A percentile compares a stretch with the other conserved stretches of the same genome.
phyloP scores from a whole-genome alignment of 2,113 vertebrate genomes.

The Menidia beryllina region DNA sequence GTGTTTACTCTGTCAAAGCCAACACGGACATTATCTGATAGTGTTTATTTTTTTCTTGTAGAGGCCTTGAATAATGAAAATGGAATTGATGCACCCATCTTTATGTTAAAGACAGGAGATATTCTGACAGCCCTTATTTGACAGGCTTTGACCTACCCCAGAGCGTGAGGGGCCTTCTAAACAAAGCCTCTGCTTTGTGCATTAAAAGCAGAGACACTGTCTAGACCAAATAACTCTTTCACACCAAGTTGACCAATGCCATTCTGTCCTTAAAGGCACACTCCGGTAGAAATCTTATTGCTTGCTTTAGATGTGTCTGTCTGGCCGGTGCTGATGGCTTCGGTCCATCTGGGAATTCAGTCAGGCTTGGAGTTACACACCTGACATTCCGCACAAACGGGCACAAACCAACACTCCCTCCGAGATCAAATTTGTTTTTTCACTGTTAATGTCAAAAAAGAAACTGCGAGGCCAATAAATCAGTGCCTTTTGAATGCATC shows the following conservation, averaged over 20 bases:
- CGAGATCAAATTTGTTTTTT: constrained; percentile 64
- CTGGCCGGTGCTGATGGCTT: constrained; percentile 62
- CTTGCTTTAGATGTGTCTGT: constrained; percentile 65
- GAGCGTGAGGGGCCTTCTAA: constrained; percentile 65
- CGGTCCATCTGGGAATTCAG: constrained; percentile 70
- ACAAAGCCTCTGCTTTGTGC: constrained; percentile 44
- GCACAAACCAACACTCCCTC: constrained; percentile 54
- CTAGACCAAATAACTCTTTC: constrained; percentile 60
- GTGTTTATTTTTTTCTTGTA: constrained; percentile 53
- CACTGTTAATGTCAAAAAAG: constrained; percentile 66
- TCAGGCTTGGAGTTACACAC: constrained; percentile 68
- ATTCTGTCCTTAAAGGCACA: constrained; percentile 53
- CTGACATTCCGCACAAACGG: constrained; percentile 67
- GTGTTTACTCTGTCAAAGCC: constrained; percentile 66
- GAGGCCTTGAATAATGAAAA: constrained; percentile 75
- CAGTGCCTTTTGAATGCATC: constrained; percentile 49
- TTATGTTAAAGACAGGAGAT: constrained; percentile 65
- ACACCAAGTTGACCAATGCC: constrained; percentile 48
- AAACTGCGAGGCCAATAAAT: constrained; percentile 63
- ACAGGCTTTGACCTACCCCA: constrained; percentile 60
- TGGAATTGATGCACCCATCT: constrained; percentile 47
- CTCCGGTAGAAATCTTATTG: constrained; percentile 58
- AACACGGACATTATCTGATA: constrained; percentile 68
- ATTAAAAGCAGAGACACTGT: constrained; percentile 52
- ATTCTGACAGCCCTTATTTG: constrained; percentile 61